Percentiles rank a stretch among this genome's conserved stretches.
Conservation (phyloP, 2,113 vertebrate species). For the Microtus richardsoni region DNA sequence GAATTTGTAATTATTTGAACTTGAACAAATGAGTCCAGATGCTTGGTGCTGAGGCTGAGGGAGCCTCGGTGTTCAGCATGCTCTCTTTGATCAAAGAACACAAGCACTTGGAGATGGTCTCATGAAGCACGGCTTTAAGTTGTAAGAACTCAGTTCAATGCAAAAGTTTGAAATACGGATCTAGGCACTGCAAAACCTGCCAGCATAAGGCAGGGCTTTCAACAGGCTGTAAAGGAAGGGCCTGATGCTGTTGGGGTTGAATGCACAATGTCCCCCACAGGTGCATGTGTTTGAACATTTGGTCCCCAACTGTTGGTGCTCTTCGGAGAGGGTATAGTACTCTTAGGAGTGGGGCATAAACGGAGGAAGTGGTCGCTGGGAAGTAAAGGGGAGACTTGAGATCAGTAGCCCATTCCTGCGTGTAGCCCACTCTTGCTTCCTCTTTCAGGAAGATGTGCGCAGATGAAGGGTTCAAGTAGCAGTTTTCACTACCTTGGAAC, state of each 20-base stretch:
- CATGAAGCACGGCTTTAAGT: not conserved
- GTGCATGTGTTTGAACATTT: not conserved
- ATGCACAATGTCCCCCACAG: not conserved
- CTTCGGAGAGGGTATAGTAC: not conserved
- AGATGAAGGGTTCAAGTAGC: not conserved
- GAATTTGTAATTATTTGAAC: not conserved
- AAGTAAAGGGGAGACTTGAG: not conserved
- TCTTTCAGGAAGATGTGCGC: not conserved
- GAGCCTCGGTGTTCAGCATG: not conserved
- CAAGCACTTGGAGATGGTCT: not conserved
- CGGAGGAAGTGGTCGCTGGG: not conserved
- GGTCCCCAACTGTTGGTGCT: not conserved
- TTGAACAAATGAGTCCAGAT: not conserved
- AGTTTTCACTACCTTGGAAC: not conserved
- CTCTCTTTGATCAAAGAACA: not conserved
- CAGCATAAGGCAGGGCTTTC: not conserved
- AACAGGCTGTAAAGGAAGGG: not conserved
- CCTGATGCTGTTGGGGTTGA: not conserved
- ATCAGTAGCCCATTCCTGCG: not conserved
- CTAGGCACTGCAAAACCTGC: not conserved
- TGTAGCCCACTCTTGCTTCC: not conserved
- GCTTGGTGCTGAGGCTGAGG: not conserved
- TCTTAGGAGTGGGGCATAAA: not conserved
- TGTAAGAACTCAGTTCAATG: not conserved
- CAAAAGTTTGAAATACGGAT: not conserved